Percentiles rank a stretch among this genome's conserved stretches.
phyloP scores from a whole-genome alignment of 2,888 invertebrate genomes.

The Sphaerophoria rueppellii region DNA sequence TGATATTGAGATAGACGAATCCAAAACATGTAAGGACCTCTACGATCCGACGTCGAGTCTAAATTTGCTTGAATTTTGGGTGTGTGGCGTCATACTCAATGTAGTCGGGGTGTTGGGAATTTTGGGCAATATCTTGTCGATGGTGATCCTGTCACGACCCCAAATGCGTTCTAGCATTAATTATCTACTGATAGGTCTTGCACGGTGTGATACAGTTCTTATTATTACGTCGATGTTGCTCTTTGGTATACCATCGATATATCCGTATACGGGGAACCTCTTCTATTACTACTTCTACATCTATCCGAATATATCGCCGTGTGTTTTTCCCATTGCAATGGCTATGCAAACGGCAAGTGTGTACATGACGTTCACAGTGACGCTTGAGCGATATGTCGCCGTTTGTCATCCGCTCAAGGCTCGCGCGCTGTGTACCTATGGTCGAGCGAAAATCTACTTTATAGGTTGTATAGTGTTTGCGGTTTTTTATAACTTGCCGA shows the following conservation, averaged over 20 bases:
- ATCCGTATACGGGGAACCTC: constrained; percentile 90
- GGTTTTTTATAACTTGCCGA: constrained; percentile 92
- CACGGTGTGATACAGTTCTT: constrained; percentile 95
- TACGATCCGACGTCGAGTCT: constrained; percentile 77
- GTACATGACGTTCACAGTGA: constrained; percentile 94
- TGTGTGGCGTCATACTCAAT: constrained; percentile 92
- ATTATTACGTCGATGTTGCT: constrained; percentile 92
- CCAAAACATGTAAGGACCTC: constrained; percentile 75
- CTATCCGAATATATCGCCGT: constrained; percentile 91
- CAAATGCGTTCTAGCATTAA: constrained; percentile 98
- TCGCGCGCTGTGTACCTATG: constrained; percentile 94
- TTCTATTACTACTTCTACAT: constrained; percentile 90
- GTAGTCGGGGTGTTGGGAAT: constrained; percentile 91
- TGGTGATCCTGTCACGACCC: constrained; percentile 94
- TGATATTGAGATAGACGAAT: background rate
- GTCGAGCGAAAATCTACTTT: constrained; percentile 92
- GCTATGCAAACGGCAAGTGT: constrained; percentile 96
- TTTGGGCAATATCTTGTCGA: constrained; percentile 94
- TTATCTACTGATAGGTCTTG: constrained; percentile 95
- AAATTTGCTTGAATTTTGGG: constrained; percentile 89
- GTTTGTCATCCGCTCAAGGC: constrained; percentile 95
- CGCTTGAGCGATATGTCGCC: constrained; percentile 96
- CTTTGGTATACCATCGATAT: constrained; percentile 93
- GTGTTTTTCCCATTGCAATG: constrained; percentile 92
- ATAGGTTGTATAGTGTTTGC: constrained; percentile 91